Evolutionary conservation across 2,797 vertebrate species (phyloP).

Genomic region (Capromys pilorides): DNA sequence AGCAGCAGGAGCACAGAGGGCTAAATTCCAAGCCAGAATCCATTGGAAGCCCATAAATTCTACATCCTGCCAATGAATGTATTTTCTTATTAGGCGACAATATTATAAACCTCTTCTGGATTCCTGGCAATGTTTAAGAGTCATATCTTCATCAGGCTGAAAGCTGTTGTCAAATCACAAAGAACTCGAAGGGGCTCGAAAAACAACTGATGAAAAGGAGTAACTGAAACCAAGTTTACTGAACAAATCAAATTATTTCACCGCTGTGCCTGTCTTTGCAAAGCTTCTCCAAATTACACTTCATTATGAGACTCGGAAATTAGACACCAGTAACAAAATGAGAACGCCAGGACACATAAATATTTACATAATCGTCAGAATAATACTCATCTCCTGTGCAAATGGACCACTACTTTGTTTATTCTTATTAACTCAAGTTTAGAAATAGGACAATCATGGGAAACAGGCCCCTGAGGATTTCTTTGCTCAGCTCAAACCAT

Average conservation of each 20-base stretch:
- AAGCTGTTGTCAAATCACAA: constrained; percentile 67
- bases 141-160: constrained; percentile 51
- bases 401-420: constrained; percentile 70
- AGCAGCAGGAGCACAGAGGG: constrained; percentile 51
- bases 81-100: constrained; percentile 69
- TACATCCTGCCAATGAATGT: constrained; percentile 60
- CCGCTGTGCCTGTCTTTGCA: constrained; percentile 53
- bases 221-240: constrained; percentile 57
- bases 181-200: constrained; percentile 47
- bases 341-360: constrained; percentile 70
- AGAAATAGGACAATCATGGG: constrained; percentile 51
- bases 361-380: constrained; percentile 72
- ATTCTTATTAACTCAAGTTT: constrained; percentile 69
- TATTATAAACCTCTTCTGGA: constrained; percentile 67
- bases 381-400: constrained; percentile 58
- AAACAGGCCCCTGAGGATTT: constrained; percentile 44
- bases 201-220: constrained; percentile 61
- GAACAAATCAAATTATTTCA: constrained; percentile 64
- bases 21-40: constrained; percentile 71
- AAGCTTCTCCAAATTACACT: constrained; percentile 74
- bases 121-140: constrained; percentile 52
- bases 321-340: constrained; percentile 73
- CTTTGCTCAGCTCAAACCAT: not conserved
- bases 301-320: constrained; percentile 73
- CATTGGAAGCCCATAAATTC: constrained; percentile 75